These are phyloP conservation scores for Xestia rhomboidea DNA, from an alignment of 2,888 invertebrate species.

Conservation along the genomic window DNA sequence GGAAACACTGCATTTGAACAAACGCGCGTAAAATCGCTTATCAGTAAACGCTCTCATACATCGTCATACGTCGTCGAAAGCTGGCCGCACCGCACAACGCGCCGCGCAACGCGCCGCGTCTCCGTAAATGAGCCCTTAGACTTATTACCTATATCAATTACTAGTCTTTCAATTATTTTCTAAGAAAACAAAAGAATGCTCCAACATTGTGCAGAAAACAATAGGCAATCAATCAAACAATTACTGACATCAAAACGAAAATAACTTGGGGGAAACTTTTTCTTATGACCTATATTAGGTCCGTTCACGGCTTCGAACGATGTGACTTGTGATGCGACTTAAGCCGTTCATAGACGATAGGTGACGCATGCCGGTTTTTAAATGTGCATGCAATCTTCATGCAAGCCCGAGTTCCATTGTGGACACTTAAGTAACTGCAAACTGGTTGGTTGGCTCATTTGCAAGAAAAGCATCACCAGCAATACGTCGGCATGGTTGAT, in stretches of 20 bases:
- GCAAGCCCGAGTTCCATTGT: no score
- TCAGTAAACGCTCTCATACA: no score
- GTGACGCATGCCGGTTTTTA: not conserved
- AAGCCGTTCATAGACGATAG: not conserved
- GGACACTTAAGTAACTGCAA: no score
- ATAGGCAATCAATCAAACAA: conserved; percentile 40
- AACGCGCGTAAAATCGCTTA: no score
- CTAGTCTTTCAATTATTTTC: not conserved
- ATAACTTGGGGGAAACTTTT: conserved; percentile 10
- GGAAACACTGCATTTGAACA: no score
- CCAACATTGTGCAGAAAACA: conserved; percentile 21
- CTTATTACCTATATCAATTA: conserved; percentile 18
- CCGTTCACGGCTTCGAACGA: not conserved
- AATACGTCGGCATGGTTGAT: no score
- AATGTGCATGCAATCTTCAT: not conserved
- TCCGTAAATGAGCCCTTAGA: not conserved
- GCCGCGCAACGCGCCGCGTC: no score
- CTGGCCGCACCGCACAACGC: no score
- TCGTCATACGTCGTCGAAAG: no score
- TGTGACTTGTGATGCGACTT: not conserved
- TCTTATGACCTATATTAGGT: not conserved
- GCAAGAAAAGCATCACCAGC: no score
- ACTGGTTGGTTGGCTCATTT: no score
- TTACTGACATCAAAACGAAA: conserved; percentile 10
- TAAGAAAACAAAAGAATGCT: conserved; percentile 27